Evolutionary conservation across 2,113 vertebrate genomes (phyloP), one percentile per base, ranked within the genome.

Genomic region (Cephalophus harveyi): DNA sequence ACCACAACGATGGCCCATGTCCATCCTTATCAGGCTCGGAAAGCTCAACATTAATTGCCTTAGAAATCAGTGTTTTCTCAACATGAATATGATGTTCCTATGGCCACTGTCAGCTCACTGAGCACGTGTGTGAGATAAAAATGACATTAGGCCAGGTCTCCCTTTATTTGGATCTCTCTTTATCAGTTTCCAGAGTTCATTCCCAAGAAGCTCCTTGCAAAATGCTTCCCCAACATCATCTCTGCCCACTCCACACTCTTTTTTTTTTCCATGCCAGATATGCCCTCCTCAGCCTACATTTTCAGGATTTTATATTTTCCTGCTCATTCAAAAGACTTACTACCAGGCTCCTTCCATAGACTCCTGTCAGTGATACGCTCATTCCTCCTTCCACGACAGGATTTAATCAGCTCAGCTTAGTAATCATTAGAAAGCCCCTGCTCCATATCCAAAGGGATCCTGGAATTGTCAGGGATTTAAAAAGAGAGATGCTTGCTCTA

Each of bases 61-160:
- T 64, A 60, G 88, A 83, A 79, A 74, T 67, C 55, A 86, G 6
- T 40, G 33, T 76, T 95, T 59, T 89, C 90, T n/a, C 33, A 74
- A 23, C 28, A 46, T 48, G 16, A 64, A 33, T 19, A 62, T 3
- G 4, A 78, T 81, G 30, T n/a, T 67, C 50, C 59, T 62, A 13
- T 67, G 50, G 36, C 33, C 67, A 28, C 50, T 28, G 78, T 25
- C 33, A n/a, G 88, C 33, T 95, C 28, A 43, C 15, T 30, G 19
- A 89, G 76, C 57, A 86, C 1, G 2, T 6, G 25, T 60, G 17
- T 67, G 7, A 83, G 52, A 76, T 16, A 57, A 60, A n/a, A 16
- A 60, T 30, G 67, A 36, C 36, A 17, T 30, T 15, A 50, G 60
- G 30, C 28, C 12, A 19, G 36, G 33, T 82, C 33, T 28, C 19